A percentile compares a stretch with the other conserved stretches of the same genome.
Conservation (phyloP, 2,888 invertebrate species). For the Agapostemon virescens region DNA sequence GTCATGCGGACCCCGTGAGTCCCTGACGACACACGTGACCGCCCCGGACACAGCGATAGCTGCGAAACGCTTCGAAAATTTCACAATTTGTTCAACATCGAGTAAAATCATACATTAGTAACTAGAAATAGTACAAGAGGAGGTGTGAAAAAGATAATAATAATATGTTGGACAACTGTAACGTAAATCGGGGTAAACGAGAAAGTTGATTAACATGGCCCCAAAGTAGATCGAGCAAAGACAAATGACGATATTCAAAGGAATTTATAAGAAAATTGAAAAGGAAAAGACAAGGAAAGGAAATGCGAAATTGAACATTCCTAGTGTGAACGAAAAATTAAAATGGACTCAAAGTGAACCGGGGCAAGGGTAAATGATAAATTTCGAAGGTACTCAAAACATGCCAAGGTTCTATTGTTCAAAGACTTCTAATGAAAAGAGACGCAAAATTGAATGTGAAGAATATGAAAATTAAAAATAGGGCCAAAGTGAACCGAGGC, state of each 20-base stretch:
- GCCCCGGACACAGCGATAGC: conserved; percentile 45
- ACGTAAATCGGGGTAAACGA: no score
- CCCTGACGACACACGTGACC: conserved; percentile 70
- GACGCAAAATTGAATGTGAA: neutral
- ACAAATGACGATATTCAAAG: no score
- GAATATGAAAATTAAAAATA: no score
- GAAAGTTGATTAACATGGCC: no score
- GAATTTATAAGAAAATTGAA: no score
- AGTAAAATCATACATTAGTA: neutral
- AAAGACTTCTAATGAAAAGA: neutral
- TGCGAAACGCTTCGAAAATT: neutral
- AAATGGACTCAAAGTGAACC: no score
- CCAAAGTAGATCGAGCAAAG: no score
- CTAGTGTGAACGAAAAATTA: neutral
- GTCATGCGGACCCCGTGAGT: conserved; percentile 69
- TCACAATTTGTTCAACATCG: neutral
- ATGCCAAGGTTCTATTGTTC: neutral
- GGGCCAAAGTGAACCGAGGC: neutral
- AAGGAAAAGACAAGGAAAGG: no score
- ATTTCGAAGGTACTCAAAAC: no score
- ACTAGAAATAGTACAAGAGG: neutral
- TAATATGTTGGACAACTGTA: no score
- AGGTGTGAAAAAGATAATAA: neutral
- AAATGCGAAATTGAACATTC: neutral
- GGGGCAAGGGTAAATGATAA: no score